These are phyloP conservation scores for Sipha maydis DNA, from an alignment of 2,888 invertebrate genomes.

Conservation along the genomic window DNA sequence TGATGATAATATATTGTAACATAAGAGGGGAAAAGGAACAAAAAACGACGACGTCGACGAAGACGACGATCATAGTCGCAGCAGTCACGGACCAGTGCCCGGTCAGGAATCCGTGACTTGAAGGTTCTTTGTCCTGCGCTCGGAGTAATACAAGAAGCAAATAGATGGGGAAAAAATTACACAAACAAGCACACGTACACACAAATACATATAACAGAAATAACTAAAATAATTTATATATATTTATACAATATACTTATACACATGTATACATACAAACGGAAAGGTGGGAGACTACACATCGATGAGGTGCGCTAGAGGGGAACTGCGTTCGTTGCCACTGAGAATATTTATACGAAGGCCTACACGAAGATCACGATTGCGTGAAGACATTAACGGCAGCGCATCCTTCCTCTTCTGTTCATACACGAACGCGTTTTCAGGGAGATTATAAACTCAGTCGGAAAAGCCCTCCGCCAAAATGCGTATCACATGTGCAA, in stretches of 20 bases:
- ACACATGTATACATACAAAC: too few species aligned
- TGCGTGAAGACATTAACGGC: constrained; percentile 37
- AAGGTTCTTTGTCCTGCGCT: constrained; percentile 54
- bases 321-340: neutral
- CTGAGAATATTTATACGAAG: neutral
- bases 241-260: neutral
- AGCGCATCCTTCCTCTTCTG: neutral
- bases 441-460: neutral
- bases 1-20: neutral
- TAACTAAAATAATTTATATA: neutral
- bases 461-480: neutral
- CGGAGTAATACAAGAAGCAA: constrained; percentile 33
- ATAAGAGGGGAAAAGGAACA: neutral
- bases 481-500: neutral
- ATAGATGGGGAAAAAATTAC: constrained; percentile 37
- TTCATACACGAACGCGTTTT: neutral
- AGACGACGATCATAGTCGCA: neutral
- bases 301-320: neutral
- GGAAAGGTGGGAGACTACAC: neutral
- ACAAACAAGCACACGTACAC: neutral
- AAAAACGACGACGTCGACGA: neutral
- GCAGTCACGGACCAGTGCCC: constrained; percentile 59
- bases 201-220: neutral
- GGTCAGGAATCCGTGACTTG: constrained; percentile 60
- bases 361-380: constrained; percentile 43